phyloP scores from a whole-genome alignment of 2,888 invertebrate species.

The Anoplius nigerrimus region DNA sequence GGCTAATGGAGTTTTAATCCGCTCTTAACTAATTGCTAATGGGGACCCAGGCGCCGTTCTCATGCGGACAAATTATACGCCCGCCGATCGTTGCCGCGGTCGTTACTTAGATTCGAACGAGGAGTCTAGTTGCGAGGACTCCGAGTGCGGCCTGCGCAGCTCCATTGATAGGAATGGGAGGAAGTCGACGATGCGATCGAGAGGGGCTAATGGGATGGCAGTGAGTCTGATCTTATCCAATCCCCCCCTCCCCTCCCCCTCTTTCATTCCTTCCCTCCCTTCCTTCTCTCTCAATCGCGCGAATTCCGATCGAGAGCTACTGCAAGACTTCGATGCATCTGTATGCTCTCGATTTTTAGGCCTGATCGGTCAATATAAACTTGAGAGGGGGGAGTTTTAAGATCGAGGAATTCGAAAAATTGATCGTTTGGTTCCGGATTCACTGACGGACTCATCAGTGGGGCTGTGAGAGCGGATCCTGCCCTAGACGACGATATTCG shows the following conservation, averaged over 20 bases:
- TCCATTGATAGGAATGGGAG: conserved; percentile 15
- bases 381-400: no score
- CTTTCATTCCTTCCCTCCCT: not conserved
- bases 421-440: no score
- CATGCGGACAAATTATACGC: conserved; percentile 34
- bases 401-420: no score
- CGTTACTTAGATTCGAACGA: not conserved
- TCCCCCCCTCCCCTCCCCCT: not conserved
- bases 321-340: no score
- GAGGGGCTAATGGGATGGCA: conserved; percentile 4
- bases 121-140: conserved; percentile 5
- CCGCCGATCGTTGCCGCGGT: not conserved
- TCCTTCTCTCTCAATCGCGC: not conserved
- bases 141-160: not conserved
- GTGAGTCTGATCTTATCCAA: not conserved
- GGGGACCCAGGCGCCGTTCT: conserved; percentile 26
- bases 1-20: conserved; percentile 61
- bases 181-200: not conserved
- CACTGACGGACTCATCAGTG: no score
- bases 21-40: conserved; percentile 58
- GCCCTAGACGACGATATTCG: no score
- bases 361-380: no score
- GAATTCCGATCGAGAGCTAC: no score
- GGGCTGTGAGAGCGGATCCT: no score
- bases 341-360: no score